Evolutionary conservation across 2,113 vertebrate genomes (phyloP).

Genomic region (Tenebrosternarchus preto): DNA sequence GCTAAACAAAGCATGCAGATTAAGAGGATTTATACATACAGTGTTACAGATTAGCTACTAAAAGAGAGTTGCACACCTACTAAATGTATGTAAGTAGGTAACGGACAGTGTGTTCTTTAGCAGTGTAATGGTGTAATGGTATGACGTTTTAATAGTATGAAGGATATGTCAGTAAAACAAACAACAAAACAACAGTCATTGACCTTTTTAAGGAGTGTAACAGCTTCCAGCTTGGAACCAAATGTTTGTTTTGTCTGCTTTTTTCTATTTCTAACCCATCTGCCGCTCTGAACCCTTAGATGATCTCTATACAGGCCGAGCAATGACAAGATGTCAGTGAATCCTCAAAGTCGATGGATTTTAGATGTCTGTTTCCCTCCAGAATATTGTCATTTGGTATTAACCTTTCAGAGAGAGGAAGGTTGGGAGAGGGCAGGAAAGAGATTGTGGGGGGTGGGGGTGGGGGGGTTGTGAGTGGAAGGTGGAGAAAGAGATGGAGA

Average conservation of each 20-base stretch:
- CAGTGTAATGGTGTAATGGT: too few relatives aligned
- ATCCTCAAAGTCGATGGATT: slow-evolving; percentile 36
- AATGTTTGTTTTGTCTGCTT: neutral
- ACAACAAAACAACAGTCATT: neutral
- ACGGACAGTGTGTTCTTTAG: slow-evolving; percentile 7
- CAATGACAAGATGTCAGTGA: slow-evolving; percentile 35
- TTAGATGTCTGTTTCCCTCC: slow-evolving; percentile 44
- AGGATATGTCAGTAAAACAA: neutral
- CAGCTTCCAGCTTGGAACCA: neutral
- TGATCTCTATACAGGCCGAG: neutral
- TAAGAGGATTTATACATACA: slow-evolving; percentile 45
- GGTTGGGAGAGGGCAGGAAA: neutral
- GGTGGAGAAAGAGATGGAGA: slow-evolving; percentile 34
- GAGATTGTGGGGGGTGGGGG: slow-evolving; percentile 27
- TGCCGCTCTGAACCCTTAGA: slow-evolving; percentile 2
- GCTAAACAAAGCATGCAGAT: slow-evolving; percentile 57
- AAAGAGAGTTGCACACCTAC: neutral
- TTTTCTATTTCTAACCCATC: slow-evolving; percentile 13
- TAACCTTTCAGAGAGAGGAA: slow-evolving; percentile 37
- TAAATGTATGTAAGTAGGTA: slow-evolving; percentile 1
- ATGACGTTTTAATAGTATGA: slow-evolving; percentile 9
- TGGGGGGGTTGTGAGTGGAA: slow-evolving; percentile 42
- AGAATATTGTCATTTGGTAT: slow-evolving; percentile 63
- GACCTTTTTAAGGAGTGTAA: too few relatives aligned
- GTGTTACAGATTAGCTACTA: neutral